Evolutionary conservation across 2,888 invertebrate genomes (phyloP).

Genomic region (Rapana venosa): DNA sequence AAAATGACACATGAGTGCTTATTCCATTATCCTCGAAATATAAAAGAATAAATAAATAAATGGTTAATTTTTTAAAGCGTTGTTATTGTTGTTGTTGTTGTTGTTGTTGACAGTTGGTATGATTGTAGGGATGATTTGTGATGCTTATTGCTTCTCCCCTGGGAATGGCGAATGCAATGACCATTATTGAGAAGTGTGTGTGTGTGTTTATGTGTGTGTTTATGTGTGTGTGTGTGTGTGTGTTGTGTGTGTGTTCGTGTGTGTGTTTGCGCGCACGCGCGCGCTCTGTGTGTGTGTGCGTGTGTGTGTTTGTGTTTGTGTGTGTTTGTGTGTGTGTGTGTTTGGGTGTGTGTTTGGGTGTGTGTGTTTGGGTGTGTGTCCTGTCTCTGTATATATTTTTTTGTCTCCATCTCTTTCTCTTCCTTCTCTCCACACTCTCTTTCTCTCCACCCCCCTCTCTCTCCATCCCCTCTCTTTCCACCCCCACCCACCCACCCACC

Average conservation of each 20-base stretch:
- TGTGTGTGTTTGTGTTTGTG: background rate
- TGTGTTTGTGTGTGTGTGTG: background rate
- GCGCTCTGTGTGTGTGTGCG: background rate
- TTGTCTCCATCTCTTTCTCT: background rate
- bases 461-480: too few species aligned
- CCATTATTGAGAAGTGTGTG: background rate
- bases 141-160: background rate
- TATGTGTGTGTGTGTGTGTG: background rate
- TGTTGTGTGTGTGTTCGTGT: background rate
- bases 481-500: too few species aligned
- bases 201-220: background rate
- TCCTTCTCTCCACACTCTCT: background rate
- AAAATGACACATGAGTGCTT: too few species aligned
- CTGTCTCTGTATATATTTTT: background rate
- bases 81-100: too few species aligned
- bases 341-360: background rate
- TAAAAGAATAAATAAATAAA: too few species aligned
- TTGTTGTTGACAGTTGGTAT: background rate
- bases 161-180: background rate
- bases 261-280: background rate
- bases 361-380: background rate
- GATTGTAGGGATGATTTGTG: background rate
- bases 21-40: too few species aligned
- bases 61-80: too few species aligned
- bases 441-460: too few species aligned